Evolutionary conservation across 2,797 vertebrate species (phyloP).

Genomic region (Falco novaeseelandiae): DNA sequence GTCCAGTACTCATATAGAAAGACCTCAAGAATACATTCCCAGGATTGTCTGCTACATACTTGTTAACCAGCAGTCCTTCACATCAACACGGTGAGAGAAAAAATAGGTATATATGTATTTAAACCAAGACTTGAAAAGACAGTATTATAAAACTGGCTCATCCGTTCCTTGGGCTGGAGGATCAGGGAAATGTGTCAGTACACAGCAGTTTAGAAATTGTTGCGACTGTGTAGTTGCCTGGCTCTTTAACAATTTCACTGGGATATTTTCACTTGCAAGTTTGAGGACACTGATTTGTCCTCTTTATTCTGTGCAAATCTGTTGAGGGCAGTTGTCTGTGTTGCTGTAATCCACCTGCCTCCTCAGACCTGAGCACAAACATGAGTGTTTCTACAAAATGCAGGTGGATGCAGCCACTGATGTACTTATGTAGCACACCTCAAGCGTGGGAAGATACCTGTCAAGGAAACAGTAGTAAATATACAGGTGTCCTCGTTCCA

Average conservation of each 20-base stretch:
- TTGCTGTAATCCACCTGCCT: neutral
- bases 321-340: neutral
- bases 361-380: neutral
- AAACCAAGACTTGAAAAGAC: neutral
- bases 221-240: neutral
- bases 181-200: neutral
- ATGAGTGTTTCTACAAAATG: too few species aligned
- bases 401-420: neutral
- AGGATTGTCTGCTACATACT: neutral
- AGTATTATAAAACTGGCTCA: accelerated
- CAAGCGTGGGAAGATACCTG: neutral
- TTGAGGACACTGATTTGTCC: neutral
- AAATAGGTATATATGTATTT: neutral
- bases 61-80: neutral
- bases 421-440: neutral
- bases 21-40: neutral
- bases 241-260: neutral
- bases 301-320: neutral
- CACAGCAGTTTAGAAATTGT: neutral
- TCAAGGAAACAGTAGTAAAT: neutral
- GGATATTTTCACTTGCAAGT: neutral
- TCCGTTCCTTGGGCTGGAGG: neutral
- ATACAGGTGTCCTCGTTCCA: neutral
- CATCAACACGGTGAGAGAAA: neutral
- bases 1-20: neutral